Base-by-base conservation (phyloP, 2,888 invertebrate species). In the Heteromyza rotundicornis region DNA sequence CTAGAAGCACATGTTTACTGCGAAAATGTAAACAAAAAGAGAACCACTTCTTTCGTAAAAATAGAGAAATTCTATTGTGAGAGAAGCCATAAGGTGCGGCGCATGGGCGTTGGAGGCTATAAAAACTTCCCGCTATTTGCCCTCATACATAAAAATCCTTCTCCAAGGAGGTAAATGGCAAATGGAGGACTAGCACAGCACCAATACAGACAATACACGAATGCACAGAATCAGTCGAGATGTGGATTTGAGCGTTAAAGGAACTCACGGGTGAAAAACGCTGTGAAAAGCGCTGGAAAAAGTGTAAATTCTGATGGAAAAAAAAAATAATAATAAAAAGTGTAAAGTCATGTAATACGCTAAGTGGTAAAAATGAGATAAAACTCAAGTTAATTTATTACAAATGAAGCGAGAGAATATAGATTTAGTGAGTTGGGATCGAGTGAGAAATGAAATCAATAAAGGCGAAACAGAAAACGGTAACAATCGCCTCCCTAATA, bases 161-260 rank as follows among this genome's bases (percentile, higher is more conserved):
- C 27, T 10, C 27, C 27, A 27, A n/a, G n/a, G n/a, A n/a, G n/a
- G n/a, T n/a, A n/a, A n/a, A n/a, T n/a, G n/a, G n/a, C n/a, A n/a
- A n/a, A n/a, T 27, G 27, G 27, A 7, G 27, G 27, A 27, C 27
- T 5, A 7, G 27, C 27, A 40, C 40, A 40, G 40, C 40, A n/a
- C 40, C 40, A 10, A 3, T n/a, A n/a, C 40, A 14, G 16, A n/a
- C 40, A 23, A 53, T 49, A 17, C 54, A 44, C 35, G 57, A 59
- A 40, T 36, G 35, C 59, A 64, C 69, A 66, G 67, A 68, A 68
- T 69, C 68, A 70, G 70, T 70, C 64, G 70, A 70, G 70, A 67
- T 67, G 67, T 66, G 70, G 68, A 68, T 64, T 64, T 64, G 69
- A 67, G 64, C 67, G 68, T 23, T 40, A n/a, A 40, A 10, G 8